Conservation (phyloP, 2,888 invertebrate genomes). For the Pachydiplax longipennis region DNA sequence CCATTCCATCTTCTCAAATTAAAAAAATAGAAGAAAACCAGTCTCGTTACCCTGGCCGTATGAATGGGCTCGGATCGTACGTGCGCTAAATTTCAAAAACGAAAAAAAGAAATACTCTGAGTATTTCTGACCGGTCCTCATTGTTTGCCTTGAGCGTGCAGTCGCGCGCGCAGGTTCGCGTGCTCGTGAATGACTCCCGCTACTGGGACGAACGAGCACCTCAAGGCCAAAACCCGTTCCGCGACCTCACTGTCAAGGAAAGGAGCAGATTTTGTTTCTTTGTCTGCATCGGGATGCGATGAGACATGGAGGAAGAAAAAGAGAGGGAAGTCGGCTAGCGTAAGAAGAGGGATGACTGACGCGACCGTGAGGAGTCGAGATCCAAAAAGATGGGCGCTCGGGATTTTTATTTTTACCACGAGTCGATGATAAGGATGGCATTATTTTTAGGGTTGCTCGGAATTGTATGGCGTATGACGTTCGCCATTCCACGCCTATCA, state of each 20-base stretch:
- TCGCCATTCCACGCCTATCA: no score
- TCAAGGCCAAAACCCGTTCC: background rate
- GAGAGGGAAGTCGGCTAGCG: background rate
- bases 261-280: background rate
- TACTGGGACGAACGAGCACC: background rate
- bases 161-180: background rate
- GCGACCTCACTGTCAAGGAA: background rate
- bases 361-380: background rate
- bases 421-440: background rate
- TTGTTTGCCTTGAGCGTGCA: background rate
- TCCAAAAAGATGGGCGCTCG: background rate
- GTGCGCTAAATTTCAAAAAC: background rate
- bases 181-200: background rate
- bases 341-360: background rate
- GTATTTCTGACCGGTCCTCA: background rate
- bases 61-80: background rate
- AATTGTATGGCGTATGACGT: no score
- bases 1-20: no score
- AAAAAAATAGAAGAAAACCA: background rate
- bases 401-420: background rate
- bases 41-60: background rate
- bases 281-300: constrained; percentile 22
- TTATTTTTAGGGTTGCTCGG: background rate
- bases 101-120: background rate
- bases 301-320: background rate